Evolutionary conservation across 2,888 invertebrate genomes (phyloP).

Genomic region (Polymixis flavicincta): DNA sequence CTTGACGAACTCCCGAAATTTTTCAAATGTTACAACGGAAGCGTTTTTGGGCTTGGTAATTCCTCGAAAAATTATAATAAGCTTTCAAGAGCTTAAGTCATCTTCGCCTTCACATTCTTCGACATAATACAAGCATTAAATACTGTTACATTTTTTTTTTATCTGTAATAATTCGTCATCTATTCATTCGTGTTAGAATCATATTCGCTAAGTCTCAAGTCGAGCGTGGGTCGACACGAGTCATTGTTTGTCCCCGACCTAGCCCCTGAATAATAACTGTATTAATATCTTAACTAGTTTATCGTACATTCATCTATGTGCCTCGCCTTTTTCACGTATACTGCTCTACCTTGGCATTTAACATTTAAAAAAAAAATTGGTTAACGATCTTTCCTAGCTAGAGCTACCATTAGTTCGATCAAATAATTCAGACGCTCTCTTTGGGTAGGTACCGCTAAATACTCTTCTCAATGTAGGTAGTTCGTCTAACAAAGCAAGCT

Average conservation of each 20-base stretch:
- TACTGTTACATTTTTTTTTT: constrained; percentile 16
- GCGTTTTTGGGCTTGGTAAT: not conserved
- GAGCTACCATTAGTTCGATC: not conserved
- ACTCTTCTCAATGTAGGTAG: constrained; percentile 1
- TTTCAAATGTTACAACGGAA: not conserved
- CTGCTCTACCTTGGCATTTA: constrained; percentile 31
- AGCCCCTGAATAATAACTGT: constrained; percentile 73
- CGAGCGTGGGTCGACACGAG: constrained; percentile 59
- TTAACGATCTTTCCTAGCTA: not conserved
- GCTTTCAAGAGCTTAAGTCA: not conserved
- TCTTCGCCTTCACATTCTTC: not conserved
- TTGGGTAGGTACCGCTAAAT: not conserved
- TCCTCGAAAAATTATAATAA: not conserved
- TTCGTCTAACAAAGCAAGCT: constrained; percentile 6
- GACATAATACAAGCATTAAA: not conserved
- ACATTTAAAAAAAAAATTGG: constrained; percentile 39
- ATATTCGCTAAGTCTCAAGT: constrained; percentile 49
- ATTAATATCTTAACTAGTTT: constrained; percentile 74
- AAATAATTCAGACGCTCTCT: not conserved
- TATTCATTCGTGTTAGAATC: constrained; percentile 45
- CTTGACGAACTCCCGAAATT: constrained; percentile 3
- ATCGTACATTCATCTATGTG: constrained; percentile 71
- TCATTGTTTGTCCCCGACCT: constrained; percentile 71
- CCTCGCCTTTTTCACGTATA: constrained; percentile 53
- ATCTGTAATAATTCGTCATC: constrained; percentile 34